A percentile compares a stretch with the other conserved stretches of the same genome.
Conservation (phyloP, 2,797 vertebrate genomes). For the Clarias fuscus region DNA sequence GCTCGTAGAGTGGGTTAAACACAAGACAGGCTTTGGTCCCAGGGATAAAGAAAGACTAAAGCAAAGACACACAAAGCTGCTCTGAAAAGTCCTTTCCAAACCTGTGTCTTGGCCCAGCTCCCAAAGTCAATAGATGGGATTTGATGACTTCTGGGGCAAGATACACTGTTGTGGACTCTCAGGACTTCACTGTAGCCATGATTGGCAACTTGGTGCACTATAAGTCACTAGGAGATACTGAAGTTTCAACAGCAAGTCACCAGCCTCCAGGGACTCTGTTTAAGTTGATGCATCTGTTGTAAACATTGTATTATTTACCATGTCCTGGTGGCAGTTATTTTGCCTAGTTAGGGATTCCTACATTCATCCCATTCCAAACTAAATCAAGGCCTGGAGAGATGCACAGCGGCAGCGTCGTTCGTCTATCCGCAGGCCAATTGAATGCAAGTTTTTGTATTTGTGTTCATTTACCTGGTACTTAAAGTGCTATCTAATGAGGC, state of each 20-base stretch:
- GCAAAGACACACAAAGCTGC: neutral
- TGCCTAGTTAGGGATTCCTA: neutral
- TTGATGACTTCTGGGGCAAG: neutral
- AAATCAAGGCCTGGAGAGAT: neutral
- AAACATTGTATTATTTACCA: neutral
- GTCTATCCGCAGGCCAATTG: neutral
- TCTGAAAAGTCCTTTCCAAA: neutral
- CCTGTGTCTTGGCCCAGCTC: neutral
- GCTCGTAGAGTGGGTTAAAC: neutral
- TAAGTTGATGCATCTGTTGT: neutral
- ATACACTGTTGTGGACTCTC: slow-evolving; percentile 1
- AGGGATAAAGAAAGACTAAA: neutral
- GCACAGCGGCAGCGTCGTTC: neutral
- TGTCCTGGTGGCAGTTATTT: neutral
- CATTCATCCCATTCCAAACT: neutral
- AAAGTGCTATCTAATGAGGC: neutral
- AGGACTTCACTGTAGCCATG: neutral
- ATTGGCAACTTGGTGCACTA: neutral
- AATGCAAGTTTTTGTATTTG: neutral
- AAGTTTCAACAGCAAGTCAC: neutral
- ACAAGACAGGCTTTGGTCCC: neutral
- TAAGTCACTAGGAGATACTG: neutral
- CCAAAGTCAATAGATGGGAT: neutral
- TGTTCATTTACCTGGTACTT: slow-evolving; percentile 17
- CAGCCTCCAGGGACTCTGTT: neutral